Conservation (phyloP, 2,113 vertebrate genomes). For the Indicator indicator region DNA sequence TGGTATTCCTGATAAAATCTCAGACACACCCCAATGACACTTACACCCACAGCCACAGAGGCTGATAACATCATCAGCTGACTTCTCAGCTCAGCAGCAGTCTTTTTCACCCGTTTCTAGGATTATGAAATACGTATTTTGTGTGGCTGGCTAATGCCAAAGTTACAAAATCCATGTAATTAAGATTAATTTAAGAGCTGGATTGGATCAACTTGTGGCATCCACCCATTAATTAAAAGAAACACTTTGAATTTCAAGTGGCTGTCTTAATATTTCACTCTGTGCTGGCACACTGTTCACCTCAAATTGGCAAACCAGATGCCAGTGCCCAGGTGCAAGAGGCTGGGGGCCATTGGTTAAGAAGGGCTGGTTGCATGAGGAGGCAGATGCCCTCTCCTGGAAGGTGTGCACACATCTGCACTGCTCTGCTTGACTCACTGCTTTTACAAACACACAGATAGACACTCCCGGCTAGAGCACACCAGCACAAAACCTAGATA, state of each 20-base stretch:
- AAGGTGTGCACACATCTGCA: background rate
- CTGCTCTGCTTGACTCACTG: background rate
- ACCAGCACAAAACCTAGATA: background rate
- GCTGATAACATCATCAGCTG: constrained; percentile 76
- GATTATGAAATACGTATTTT: constrained; percentile 79
- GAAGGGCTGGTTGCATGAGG: constrained; percentile 4
- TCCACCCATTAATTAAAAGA: constrained; percentile 84
- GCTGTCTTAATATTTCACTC: constrained; percentile 74
- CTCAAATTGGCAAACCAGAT: constrained; percentile 62
- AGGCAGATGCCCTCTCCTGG: constrained; percentile 61
- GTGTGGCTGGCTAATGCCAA: constrained; percentile 73
- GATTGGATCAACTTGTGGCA: constrained; percentile 78
- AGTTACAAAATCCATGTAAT: constrained; percentile 84
- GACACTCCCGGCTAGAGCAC: background rate
- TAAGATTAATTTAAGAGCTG: constrained; percentile 84
- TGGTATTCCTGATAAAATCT: constrained; percentile 70
- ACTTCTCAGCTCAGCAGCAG: constrained; percentile 65
- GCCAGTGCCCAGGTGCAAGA: constrained; percentile 56
- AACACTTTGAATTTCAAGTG: constrained; percentile 75
- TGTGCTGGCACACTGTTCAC: constrained; percentile 63
- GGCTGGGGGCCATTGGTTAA: constrained; percentile 2
- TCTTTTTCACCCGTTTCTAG: constrained; percentile 70
- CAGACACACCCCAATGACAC: constrained; percentile 72
- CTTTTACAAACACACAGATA: background rate
- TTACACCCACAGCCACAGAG: constrained; percentile 68